phyloP scores from a whole-genome alignment of 2,797 vertebrate species.

The Anguilla anguilla region DNA sequence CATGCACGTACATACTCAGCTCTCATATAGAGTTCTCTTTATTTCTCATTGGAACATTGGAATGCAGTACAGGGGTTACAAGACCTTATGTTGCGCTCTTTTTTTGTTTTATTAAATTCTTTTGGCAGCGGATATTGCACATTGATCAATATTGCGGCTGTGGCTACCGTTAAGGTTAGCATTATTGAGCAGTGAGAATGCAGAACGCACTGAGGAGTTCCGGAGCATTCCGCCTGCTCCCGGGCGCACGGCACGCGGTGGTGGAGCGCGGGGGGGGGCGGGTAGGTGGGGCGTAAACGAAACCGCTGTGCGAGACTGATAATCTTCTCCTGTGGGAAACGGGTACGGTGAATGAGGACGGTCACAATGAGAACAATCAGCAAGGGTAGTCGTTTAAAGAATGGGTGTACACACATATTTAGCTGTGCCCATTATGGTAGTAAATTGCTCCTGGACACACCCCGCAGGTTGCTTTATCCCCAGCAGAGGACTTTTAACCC shows the following conservation, averaged over 20 bases:
- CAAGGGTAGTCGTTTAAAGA: background rate
- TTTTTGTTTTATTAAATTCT: background rate
- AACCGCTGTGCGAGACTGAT: background rate
- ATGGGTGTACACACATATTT: conserved; percentile 11
- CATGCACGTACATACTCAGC: background rate
- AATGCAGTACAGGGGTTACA: background rate
- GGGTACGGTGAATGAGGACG: background rate
- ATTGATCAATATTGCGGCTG: background rate
- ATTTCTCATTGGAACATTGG: background rate
- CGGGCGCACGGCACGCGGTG: too few species aligned
- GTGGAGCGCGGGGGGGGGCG: too few species aligned
- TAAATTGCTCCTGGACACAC: background rate
- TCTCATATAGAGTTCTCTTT: background rate
- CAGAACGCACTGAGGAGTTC: background rate
- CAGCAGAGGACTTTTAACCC: background rate
- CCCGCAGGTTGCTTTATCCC: background rate
- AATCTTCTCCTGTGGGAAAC: background rate
- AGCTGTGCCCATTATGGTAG: background rate
- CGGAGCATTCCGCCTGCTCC: background rate
- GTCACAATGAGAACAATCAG: background rate
- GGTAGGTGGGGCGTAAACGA: background rate
- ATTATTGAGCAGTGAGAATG: background rate
- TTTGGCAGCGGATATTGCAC: background rate
- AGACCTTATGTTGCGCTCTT: background rate
- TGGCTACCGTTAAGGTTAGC: background rate